Evolutionary conservation across 2,888 invertebrate species (phyloP).

Genomic region (Torymus aiolomorphi): DNA sequence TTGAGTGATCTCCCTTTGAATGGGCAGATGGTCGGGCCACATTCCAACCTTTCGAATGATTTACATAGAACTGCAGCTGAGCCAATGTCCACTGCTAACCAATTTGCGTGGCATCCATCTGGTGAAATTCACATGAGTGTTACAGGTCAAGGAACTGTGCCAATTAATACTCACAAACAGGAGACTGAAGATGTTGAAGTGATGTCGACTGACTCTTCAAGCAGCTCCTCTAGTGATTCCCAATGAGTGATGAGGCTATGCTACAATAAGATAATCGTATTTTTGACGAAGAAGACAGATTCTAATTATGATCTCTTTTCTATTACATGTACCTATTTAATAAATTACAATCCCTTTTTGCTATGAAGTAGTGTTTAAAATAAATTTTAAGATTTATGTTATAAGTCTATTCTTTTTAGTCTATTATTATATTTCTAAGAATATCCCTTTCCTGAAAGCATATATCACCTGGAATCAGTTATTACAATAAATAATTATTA

Average conservation of each 20-base stretch:
- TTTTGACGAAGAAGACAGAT: no score
- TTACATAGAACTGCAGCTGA: constrained; percentile 84
- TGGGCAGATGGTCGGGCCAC: constrained; percentile 81
- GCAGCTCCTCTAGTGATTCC: constrained; percentile 96
- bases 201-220: constrained; percentile 97
- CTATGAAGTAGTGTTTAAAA: no score
- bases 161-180: constrained; percentile 83
- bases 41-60: constrained; percentile 79
- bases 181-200: constrained; percentile 92
- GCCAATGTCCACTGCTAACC: constrained; percentile 84
- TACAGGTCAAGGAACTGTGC: constrained; percentile 82
- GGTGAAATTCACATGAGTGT: constrained; percentile 91
- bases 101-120: constrained; percentile 91
- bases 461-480: no score
- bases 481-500: no score
- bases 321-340: constrained; percentile 33
- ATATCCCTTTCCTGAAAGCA: no score
- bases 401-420: no score
- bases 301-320: constrained; percentile 1
- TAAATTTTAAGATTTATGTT: no score
- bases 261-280: not conserved
- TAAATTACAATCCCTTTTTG: constrained; percentile 19
- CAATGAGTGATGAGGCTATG: constrained; percentile 79
- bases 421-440: no score
- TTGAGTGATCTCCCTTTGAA: constrained; percentile 89